Conservation (phyloP, 1,140 invertebrate genomes). For the Neodiprion virginianus region DNA sequence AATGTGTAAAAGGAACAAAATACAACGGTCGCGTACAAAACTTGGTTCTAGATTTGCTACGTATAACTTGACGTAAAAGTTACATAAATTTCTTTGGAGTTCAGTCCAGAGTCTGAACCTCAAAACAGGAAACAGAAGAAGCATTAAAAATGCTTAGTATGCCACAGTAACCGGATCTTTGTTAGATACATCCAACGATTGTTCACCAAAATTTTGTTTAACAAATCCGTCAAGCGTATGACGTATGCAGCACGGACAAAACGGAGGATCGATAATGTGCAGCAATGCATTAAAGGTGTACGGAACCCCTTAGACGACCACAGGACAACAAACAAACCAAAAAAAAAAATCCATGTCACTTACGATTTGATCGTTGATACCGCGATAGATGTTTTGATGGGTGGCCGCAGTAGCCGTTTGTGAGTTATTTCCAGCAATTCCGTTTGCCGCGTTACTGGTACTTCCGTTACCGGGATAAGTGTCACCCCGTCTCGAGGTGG, state of each 20-base stretch:
- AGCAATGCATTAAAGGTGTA: not conserved
- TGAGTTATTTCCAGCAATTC: conserved; percentile 24
- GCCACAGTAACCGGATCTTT: no score
- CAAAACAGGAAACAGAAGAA: no score
- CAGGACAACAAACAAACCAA: not conserved
- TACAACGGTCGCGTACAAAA: no score
- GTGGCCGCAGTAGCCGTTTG: conserved; percentile 23
- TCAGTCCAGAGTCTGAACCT: no score
- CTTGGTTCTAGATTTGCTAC: no score
- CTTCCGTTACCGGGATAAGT: conserved; percentile 21
- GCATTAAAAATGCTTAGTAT: no score
- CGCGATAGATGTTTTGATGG: conserved; percentile 34
- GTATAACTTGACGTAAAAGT: no score
- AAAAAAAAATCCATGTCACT: conserved; percentile 31
- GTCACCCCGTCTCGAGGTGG: conserved; percentile 44
- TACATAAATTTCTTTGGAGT: no score
- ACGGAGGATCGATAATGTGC: not conserved
- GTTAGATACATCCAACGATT: no score
- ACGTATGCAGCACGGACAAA: not conserved
- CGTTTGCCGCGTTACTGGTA: not conserved
- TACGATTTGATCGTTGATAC: conserved; percentile 45
- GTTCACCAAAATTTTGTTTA: no score
- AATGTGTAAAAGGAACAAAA: no score
- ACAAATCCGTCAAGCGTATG: no score
- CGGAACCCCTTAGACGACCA: conserved; percentile 18